Base-by-base conservation (phyloP, 2,888 invertebrate species). In the Scrobipalpa costella region DNA sequence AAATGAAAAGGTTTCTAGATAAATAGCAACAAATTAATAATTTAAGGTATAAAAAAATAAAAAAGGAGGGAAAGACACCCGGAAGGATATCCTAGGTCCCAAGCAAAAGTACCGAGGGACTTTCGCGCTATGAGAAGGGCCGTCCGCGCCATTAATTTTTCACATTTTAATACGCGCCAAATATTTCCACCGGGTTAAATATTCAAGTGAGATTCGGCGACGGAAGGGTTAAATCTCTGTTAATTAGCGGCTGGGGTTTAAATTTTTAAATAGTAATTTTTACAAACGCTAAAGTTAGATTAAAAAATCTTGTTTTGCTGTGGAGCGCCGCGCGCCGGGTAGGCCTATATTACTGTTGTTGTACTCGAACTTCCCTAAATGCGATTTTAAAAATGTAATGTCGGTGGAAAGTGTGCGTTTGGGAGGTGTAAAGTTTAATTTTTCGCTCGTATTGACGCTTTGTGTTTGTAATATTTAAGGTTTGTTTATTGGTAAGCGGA, bases 231-330 rank as follows among this genome's bases (percentile, higher is more conserved):
- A 90, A 88, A 90, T 91, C 90, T 85, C 87, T 83, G 89, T 91
- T 90, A 90, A 90, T 90, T 90, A 89, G 89, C 78, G 85, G 87
- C 85, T 77, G 76, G 66, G 81, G 79, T 77, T 82, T 92, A 83
- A 89, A 91, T 91, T 83, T 91, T 91, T 90, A 90, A 91, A 88
- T 86, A 89, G 88, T 91, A 89, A 91, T 92, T 92, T 92, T 92
- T 92, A 89, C 90, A 89, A 90, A 91, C 88, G 90, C 85, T 85
- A 88, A 91, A 92, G 90, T 91, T 92, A 86, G 89, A 92, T 91
- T 92, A 90, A 91, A 91, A 88, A 90, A 86, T 80, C 74, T 84
- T 85, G 85, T 85, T 85, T 82, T 84, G 82, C 79, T 78, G 81
- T 75, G 76, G 71, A 68, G 78, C 78, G 77, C 68, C 71, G 77